phyloP scores from a whole-genome alignment of 2,113 vertebrate genomes.

The Chascanopsetta lugubris region DNA sequence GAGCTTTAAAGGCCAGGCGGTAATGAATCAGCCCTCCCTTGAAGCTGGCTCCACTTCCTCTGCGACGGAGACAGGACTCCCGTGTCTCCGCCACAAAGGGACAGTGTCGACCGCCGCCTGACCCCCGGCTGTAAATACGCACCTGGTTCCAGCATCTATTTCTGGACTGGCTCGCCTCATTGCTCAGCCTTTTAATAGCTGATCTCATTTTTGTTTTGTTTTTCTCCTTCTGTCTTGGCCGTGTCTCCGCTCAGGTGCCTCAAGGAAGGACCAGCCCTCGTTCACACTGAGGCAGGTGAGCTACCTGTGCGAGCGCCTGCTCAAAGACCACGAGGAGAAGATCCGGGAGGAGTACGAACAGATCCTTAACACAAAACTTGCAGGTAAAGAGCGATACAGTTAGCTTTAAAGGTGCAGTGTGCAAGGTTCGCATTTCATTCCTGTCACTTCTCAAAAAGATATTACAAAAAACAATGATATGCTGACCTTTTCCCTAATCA shows the following conservation, averaged over 20 bases:
- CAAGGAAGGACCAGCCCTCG: conserved; percentile 90
- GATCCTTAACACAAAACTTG: conserved; percentile 91
- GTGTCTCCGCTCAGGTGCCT: conserved; percentile 86
- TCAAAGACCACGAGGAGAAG: conserved; percentile 93
- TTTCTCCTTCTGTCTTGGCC: not conserved
- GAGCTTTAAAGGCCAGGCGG: conserved; percentile 26
- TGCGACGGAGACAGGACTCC: conserved; percentile 18
- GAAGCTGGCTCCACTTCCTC: conserved; percentile 29
- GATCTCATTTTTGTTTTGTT: conserved; percentile 10
- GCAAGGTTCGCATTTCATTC: too few relatives aligned
- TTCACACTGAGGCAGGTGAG: conserved; percentile 92
- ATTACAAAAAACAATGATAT: too few relatives aligned
- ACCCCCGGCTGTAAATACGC: conserved; percentile 37
- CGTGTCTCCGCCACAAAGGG: not conserved
- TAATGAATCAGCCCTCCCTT: conserved; percentile 32
- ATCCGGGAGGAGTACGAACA: conserved; percentile 93
- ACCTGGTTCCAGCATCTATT: conserved; percentile 20
- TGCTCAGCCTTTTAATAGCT: conserved; percentile 13
- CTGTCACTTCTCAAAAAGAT: too few relatives aligned
- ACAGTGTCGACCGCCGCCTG: conserved; percentile 40
- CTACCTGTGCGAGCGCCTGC: conserved; percentile 90
- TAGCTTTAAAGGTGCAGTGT: not conserved
- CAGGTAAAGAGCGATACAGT: conserved; percentile 76
- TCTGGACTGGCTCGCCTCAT: conserved; percentile 3
- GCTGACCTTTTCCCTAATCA: too few relatives aligned